These are phyloP conservation scores for Thalpophila matura DNA, from an alignment of 2,888 invertebrate genomes.

Conservation along the genomic window DNA sequence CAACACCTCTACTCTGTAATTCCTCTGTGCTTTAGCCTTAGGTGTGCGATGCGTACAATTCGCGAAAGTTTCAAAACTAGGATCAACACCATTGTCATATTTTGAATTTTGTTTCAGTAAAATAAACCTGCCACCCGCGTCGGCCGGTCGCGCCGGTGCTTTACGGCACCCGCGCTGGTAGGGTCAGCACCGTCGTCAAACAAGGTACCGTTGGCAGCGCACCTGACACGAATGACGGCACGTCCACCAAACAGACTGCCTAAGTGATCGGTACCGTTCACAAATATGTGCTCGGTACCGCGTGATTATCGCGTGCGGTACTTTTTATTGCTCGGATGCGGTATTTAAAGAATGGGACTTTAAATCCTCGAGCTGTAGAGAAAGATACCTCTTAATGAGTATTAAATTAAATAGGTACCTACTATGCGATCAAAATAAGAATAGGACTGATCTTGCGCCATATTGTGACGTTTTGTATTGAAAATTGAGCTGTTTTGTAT, in stretches of 20 bases:
- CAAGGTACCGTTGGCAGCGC: conserved; percentile 86
- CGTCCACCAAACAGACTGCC: conserved; percentile 83
- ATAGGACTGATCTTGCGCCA: too few relatives aligned
- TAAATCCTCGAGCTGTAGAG: background rate
- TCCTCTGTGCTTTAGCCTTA: too few relatives aligned
- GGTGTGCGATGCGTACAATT: too few relatives aligned
- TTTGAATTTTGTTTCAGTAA: background rate
- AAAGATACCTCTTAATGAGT: background rate
- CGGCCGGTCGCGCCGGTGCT: conserved; percentile 53
- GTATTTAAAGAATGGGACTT: conserved; percentile 35
- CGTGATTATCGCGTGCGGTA: conserved; percentile 66
- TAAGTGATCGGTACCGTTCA: conserved; percentile 87
- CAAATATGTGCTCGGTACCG: conserved; percentile 76
- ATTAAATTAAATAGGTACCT: too few relatives aligned
- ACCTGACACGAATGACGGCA: conserved; percentile 86
- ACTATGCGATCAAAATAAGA: too few relatives aligned
- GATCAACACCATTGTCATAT: too few relatives aligned
- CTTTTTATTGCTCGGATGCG: conserved; percentile 50
- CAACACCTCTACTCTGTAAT: too few relatives aligned
- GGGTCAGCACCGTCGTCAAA: conserved; percentile 87
- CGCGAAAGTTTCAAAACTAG: too few relatives aligned
- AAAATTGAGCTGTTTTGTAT: too few relatives aligned
- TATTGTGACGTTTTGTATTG: too few relatives aligned
- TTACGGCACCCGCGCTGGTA: conserved; percentile 67
- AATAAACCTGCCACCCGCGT: background rate